phyloP scores from a whole-genome alignment of 2,888 invertebrate species.

The Athetis lepigone region DNA sequence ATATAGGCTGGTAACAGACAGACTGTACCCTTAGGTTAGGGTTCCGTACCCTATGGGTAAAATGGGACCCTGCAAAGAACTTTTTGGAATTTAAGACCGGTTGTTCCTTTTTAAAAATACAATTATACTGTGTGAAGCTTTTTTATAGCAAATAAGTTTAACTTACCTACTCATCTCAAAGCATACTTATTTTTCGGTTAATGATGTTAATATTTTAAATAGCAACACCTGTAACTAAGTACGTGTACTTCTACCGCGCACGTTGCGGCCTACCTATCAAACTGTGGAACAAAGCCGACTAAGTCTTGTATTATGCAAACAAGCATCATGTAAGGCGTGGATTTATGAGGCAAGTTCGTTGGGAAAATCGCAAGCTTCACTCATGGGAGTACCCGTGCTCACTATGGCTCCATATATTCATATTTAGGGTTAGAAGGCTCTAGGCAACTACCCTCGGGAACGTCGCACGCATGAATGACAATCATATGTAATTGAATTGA shows the following conservation, averaged over 20 bases:
- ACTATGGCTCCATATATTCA: constrained; percentile 86
- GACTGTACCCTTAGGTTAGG: too few species aligned
- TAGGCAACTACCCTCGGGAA: constrained; percentile 61
- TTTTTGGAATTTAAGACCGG: too few species aligned
- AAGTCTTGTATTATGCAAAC: constrained; percentile 90
- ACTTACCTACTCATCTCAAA: too few species aligned
- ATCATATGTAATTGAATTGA: constrained; percentile 69
- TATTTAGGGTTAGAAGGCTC: constrained; percentile 79
- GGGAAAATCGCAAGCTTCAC: constrained; percentile 82
- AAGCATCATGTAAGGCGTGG: constrained; percentile 89
- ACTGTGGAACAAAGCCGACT: constrained; percentile 86
- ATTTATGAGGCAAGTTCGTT: constrained; percentile 89
- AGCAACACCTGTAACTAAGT: constrained; percentile 60
- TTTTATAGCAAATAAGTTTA: too few species aligned
- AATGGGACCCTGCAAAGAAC: too few species aligned
- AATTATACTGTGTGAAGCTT: too few species aligned
- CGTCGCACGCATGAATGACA: constrained; percentile 62
- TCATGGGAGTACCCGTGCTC: constrained; percentile 77
- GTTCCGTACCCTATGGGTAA: too few species aligned
- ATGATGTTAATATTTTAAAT: constrained; percentile 47
- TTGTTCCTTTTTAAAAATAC: too few species aligned
- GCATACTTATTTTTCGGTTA: constrained; percentile 4
- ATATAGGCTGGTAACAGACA: too few species aligned
- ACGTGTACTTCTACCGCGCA: constrained; percentile 67
- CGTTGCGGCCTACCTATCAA: constrained; percentile 82